phyloP scores from a whole-genome alignment of 23 tunicate species.

The Clavelina lepadiformis region DNA sequence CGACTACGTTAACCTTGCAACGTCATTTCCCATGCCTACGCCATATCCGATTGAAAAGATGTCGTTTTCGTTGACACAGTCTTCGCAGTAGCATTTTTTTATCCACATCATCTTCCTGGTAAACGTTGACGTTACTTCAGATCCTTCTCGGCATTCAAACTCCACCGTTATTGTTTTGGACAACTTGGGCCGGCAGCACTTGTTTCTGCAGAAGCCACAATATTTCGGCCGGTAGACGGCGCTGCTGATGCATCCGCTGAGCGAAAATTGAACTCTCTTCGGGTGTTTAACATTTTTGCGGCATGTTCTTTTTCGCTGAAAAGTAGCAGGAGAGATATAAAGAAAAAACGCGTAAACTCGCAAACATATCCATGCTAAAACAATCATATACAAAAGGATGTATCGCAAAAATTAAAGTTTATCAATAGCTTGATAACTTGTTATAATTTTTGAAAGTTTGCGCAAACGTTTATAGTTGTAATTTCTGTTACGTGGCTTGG shows the following conservation, averaged over 20 bases:
- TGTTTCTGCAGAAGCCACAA: slow-evolving; percentile 63
- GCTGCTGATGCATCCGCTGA: slow-evolving; percentile 72
- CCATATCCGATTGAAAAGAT: slow-evolving; percentile 17
- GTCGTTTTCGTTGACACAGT: slow-evolving; percentile 20
- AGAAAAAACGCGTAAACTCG: too few species aligned
- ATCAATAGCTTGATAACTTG: too few species aligned
- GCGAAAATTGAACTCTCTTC: slow-evolving; percentile 51
- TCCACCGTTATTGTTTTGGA: slow-evolving; percentile 46
- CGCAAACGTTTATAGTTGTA: too few species aligned
- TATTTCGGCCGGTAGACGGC: slow-evolving; percentile 66
- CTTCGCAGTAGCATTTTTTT: slow-evolving; percentile 52
- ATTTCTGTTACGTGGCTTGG: too few species aligned
- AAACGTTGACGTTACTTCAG: slow-evolving; percentile 13
- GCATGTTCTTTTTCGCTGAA: slow-evolving; percentile 55
- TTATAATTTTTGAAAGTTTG: too few species aligned
- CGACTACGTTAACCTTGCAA: too few species aligned
- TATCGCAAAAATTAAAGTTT: too few species aligned
- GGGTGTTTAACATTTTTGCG: slow-evolving; percentile 32
- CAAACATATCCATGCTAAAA: too few species aligned
- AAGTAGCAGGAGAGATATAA: too few species aligned
- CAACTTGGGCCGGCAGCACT: slow-evolving; percentile 64
- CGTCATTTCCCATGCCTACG: too few species aligned
- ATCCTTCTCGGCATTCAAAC: slow-evolving; percentile 41
- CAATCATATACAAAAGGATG: too few species aligned
- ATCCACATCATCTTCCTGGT: slow-evolving; percentile 60